Base-by-base conservation (phyloP, 2,888 invertebrate genomes). In the Diploptera punctata region DNA sequence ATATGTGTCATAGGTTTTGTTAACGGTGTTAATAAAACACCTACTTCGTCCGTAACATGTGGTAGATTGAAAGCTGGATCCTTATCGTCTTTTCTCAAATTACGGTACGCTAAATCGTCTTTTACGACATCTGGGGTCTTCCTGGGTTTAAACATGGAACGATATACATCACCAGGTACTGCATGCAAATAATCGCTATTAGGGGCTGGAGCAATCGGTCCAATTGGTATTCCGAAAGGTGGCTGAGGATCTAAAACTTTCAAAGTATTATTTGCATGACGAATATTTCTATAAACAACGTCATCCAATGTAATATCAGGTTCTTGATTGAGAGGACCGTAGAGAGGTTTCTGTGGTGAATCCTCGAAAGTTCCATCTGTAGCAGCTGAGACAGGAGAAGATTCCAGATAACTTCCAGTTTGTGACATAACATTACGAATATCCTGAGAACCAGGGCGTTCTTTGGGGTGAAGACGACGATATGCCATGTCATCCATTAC, bases 171-270 rank as follows among this genome's bases (percentile, higher is more conserved):
- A 78, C 88, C 88, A 2, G 93, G 91, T 16, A 87, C 88, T 1
- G 91, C 91, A 80, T 95, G 94, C 70, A 96, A 85, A 80, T 97
- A 97, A 81, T 96, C 95, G 77, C 90, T 93, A 74, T 91, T 90
- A 0, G 94, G 88, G 4, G 94, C 92, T 1, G 91, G 90, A 0
- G 92, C 88, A 24, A 95, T 90, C 13, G 95, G 95, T 1, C 94
- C 93, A 44, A 95, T 81, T 0, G 96, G 96, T 79, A 97, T 96
- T 21, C 96, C 96, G 81, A 97, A 97, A 1, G 93, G 95, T 44
- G 94, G 95, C 80, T 96, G 96, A 18, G 92, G 93, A 68, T 95
- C 95, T 2, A 89, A 80, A 5, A 91, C 88, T 81, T 90, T 91
- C 10, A 83, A 78, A 2, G 81, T 87, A 80, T 89, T 90, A 78